A percentile compares a stretch with the other conserved stretches of the same genome.
phyloP scores from a whole-genome alignment of 2,113 vertebrate species.

The Oostethus manadensis region DNA sequence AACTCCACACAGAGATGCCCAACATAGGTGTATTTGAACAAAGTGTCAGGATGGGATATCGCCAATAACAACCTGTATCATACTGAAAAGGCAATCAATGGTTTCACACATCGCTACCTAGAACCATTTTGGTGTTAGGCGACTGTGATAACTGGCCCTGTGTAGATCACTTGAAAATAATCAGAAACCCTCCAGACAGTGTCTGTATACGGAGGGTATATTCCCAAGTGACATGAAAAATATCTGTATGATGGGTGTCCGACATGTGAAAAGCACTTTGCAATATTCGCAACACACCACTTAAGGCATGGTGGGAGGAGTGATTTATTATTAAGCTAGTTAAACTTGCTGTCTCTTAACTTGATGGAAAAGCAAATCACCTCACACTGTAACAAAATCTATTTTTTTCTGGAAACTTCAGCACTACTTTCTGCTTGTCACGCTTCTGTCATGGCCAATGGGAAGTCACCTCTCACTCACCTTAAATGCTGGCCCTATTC shows the following conservation, averaged over 20 bases:
- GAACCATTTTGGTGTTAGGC: too few species aligned
- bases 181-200: background rate
- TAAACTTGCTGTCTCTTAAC: conserved; percentile 19
- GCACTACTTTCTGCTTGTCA: conserved; percentile 56
- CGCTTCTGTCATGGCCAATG: conserved; percentile 60
- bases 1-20: too few species aligned
- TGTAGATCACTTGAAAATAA: too few species aligned
- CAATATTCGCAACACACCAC: conserved; percentile 19
- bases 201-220: conserved; percentile 4
- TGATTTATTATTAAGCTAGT: conserved; percentile 39
- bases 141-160: too few species aligned
- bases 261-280: conserved; percentile 24
- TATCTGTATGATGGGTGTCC: conserved; percentile 11
- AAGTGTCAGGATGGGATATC: too few species aligned
- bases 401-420: conserved; percentile 32
- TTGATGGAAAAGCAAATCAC: conserved; percentile 37
- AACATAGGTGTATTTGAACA: too few species aligned
- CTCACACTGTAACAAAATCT: conserved; percentile 9
- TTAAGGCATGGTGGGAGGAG: conserved; percentile 15
- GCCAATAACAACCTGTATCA: too few species aligned
- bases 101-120: too few species aligned
- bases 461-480: conserved; percentile 42
- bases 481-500: conserved; percentile 55
- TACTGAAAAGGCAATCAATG: too few species aligned
- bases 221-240: conserved; percentile 14